phyloP scores from a whole-genome alignment of 1,140 invertebrate species.

The Temnothorax nylanderi region DNA sequence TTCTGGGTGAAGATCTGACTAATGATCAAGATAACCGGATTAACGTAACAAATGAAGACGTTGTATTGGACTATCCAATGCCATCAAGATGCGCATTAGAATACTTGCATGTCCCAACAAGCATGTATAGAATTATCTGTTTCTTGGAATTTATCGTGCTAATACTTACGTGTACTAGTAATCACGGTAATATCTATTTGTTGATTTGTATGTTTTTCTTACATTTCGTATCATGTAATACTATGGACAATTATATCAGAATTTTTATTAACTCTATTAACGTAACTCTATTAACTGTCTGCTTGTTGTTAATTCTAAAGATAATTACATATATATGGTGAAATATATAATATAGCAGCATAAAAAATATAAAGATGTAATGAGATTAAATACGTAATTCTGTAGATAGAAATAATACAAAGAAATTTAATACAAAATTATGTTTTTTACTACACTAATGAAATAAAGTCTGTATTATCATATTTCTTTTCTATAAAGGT shows the following conservation, averaged over 20 bases:
- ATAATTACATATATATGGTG: not conserved
- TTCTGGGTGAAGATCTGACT: not conserved
- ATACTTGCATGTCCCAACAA: not conserved
- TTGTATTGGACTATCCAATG: slow-evolving; percentile 1
- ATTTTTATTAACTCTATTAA: not conserved
- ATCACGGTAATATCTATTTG: slow-evolving; percentile 54
- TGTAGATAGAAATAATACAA: not conserved
- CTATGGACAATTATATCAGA: not conserved
- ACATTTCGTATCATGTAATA: not conserved
- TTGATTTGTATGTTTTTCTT: not conserved
- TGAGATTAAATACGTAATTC: not conserved
- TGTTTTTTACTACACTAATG: not conserved
- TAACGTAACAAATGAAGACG: slow-evolving; percentile 2
- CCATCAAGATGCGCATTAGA: slow-evolving; percentile 23
- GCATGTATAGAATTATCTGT: not conserved
- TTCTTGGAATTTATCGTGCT: slow-evolving; percentile 26
- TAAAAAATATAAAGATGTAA: slow-evolving; percentile 1
- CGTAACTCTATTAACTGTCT: no score
- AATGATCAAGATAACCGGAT: not conserved
- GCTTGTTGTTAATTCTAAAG: not conserved
- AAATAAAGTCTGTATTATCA: not conserved
- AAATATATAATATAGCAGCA: not conserved
- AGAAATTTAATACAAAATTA: not conserved
- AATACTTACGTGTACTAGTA: slow-evolving; percentile 30
- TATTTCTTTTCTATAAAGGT: slow-evolving; percentile 40